Percentiles rank a stretch among this genome's conserved stretches.
These are phyloP conservation scores for Clitarchus hookeri DNA, from an alignment of 2,888 invertebrate genomes.

Conservation along the genomic window DNA sequence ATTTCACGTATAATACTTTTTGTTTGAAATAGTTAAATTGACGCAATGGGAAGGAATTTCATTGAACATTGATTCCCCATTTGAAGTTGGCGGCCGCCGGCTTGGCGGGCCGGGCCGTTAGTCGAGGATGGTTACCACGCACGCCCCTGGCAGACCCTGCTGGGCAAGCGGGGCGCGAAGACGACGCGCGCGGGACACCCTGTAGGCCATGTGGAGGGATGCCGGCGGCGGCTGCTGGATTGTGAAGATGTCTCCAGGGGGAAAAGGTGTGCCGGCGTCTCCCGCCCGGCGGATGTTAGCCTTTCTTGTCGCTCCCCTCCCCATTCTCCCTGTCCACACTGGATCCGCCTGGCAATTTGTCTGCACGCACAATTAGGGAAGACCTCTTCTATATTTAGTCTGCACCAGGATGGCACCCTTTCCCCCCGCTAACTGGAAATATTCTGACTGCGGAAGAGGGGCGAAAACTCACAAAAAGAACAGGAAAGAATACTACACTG, in stretches of 20 bases:
- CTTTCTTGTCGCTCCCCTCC: background rate
- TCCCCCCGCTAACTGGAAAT: background rate
- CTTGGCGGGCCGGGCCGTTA: too few species aligned
- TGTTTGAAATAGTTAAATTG: too few species aligned
- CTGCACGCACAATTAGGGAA: background rate
- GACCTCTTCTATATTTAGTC: background rate
- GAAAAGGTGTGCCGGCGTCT: background rate
- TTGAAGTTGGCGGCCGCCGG: too few species aligned
- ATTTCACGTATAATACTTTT: too few species aligned
- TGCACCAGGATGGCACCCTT: background rate
- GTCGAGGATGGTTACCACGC: too few species aligned
- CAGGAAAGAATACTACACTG: background rate
- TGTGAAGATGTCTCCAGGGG: background rate
- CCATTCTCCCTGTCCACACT: background rate
- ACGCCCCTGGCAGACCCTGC: too few species aligned
- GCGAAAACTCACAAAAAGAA: background rate
- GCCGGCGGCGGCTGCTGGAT: background rate
- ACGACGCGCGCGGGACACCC: background rate
- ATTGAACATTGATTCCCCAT: too few species aligned
- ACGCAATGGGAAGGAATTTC: too few species aligned
- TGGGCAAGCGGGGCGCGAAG: too few species aligned
- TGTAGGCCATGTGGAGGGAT: background rate
- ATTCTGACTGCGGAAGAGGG: background rate
- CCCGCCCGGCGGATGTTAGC: background rate
- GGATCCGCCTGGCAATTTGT: conserved; percentile 14